Base-by-base conservation (phyloP, 2,888 invertebrate species). In the Trachelus iudaicus region DNA sequence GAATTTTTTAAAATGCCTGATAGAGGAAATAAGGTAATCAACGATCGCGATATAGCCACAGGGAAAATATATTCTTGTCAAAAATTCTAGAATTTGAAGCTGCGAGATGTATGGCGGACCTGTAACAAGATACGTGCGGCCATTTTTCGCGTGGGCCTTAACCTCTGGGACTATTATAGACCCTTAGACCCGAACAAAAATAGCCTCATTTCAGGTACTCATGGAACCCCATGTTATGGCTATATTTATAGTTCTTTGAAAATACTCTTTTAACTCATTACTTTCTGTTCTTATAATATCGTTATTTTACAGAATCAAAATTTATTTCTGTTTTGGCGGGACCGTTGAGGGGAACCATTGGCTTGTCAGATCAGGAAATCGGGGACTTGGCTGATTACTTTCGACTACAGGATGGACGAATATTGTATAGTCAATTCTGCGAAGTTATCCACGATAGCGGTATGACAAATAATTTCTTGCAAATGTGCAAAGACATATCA, bases 61-160 rank as follows among this genome's bases (percentile, higher is more conserved):
- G 40, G 40, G 6, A 15, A 40, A 40, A 40, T 40, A 15, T 40
- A 40, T 40, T 40, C 40, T 40, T 30, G n/a, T 69, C 40, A n/a
- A n/a, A 30, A n/a, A 80, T 83, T 82, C 74, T 74, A 87, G 85
- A 77, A 92, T 89, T 87, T 92, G 76, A 92, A 92, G 77, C 92
- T 96, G 81, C 93, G 94, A 74, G 95, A 95, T 90, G 94, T 96
- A 77, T 96, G 96, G 96, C 94, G 95, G 88, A 95, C 95, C 34
- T 96, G 96, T 92, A 96, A 96, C 92, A 96, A 96, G 93, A 95
- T 96, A 89, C 94, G 96, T 81, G 94, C 95, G 30, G 95, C 95
- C 4, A 94, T 95, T 79, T 96, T 95, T 92, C 94, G 95, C 82
- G 94, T 95, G 84, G 95, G 95, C 23, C 93, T 96, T 83, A 94